phyloP scores from a whole-genome alignment of 1,140 invertebrate species.

The Caenorhabditis briggsae region DNA sequence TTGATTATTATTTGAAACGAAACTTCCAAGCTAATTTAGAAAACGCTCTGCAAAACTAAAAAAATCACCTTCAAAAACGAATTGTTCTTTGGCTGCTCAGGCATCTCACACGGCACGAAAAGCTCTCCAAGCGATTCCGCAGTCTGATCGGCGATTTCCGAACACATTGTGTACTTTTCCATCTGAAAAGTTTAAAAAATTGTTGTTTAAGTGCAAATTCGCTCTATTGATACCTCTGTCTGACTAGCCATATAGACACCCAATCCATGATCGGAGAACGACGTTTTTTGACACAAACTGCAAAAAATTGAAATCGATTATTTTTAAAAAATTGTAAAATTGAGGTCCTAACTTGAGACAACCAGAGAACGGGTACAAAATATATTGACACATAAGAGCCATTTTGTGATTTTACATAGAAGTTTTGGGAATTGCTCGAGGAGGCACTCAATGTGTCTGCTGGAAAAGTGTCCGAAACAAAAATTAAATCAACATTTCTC shows the following conservation, averaged over 20 bases:
- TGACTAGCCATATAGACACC: constrained; percentile 75
- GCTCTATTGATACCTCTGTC: constrained; percentile 69
- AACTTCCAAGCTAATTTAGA: neutral
- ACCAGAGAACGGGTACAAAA: constrained; percentile 23
- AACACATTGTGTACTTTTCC: constrained; percentile 77
- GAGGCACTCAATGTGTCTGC: no score
- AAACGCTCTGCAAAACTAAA: no score
- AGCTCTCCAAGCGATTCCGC: constrained; percentile 71
- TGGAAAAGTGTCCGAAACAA: no score
- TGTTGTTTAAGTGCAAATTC: neutral
- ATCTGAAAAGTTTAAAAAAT: constrained; percentile 66
- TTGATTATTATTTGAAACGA: neutral
- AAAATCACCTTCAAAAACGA: constrained; percentile 71
- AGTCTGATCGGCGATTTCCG: constrained; percentile 73
- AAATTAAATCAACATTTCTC: no score
- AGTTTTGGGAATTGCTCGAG: neutral
- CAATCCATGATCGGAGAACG: constrained; percentile 76
- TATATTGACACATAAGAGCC: constrained; percentile 7
- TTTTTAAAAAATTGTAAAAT: neutral
- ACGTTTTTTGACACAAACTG: constrained; percentile 72
- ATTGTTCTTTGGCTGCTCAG: constrained; percentile 72
- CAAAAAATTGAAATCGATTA: constrained; percentile 49
- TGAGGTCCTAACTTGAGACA: constrained; percentile 4
- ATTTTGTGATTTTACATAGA: constrained; percentile 3
- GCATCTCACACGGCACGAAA: constrained; percentile 77